phyloP scores from a whole-genome alignment of 2,888 invertebrate species.

The Odontomyia ornata region DNA sequence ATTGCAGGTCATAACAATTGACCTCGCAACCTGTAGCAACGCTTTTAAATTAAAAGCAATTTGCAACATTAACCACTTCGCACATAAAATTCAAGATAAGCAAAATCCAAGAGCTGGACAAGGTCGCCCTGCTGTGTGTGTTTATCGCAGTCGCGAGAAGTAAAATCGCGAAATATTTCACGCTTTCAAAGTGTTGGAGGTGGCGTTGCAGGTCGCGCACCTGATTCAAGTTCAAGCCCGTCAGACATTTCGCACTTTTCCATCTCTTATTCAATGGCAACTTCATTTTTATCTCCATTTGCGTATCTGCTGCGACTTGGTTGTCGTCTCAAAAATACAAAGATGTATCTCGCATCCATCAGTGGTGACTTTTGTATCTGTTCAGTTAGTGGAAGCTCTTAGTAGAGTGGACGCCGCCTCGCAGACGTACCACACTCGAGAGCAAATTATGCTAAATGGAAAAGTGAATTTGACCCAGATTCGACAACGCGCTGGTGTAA shows the following conservation, averaged over 20 bases:
- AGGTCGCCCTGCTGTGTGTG: background rate
- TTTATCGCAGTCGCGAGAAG: background rate
- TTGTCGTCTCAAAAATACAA: background rate
- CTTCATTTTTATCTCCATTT: background rate
- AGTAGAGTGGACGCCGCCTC: background rate
- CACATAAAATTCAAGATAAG: background rate
- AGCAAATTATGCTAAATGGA: background rate
- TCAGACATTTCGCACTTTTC: background rate
- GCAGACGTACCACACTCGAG: background rate
- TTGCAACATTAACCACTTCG: background rate
- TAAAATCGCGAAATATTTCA: conserved; percentile 4
- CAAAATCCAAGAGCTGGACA: background rate
- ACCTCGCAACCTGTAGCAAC: too few species aligned
- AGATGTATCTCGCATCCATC: background rate
- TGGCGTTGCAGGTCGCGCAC: background rate
- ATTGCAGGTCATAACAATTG: too few species aligned
- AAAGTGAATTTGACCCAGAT: conserved; percentile 41
- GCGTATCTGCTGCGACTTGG: background rate
- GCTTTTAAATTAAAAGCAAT: background rate
- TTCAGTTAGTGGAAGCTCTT: too few species aligned
- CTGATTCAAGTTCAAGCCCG: conserved; percentile 19
- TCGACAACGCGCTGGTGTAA: conserved; percentile 12
- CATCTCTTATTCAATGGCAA: background rate
- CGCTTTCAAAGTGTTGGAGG: background rate
- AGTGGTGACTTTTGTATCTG: background rate